Evolutionary conservation across 1,140 invertebrate species (phyloP), one percentile per base, ranked within the genome.

Genomic region (Euschistus heros): DNA sequence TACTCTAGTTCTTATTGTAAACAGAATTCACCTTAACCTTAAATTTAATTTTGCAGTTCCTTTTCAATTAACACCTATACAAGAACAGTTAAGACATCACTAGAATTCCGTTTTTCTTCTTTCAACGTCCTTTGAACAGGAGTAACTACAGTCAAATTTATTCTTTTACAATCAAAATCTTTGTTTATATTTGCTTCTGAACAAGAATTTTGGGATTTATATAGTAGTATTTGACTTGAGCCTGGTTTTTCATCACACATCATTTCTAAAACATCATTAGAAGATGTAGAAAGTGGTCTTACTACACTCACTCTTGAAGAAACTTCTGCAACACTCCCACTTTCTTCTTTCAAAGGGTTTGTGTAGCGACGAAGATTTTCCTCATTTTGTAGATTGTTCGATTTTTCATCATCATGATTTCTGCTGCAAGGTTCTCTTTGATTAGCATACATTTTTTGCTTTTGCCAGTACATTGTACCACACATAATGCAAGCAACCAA

Each of bases 321-420:
- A n/a, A 68, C 44, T 17, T 71, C 69, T 22, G 55, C 67, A 10
- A 68, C 47, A 61, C 68, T 69, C 2, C 66, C 62, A 69, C 74
- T 70, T 14, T 69, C 69, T 18, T 71, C 82, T 68, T 83, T 84
- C 15, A 84, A 69, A 0, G 82, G 81, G 71, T 83, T 84, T 15
- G 82, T 78, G 71, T 83, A 84, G 79, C 80, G 84, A 44, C 89
- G 80, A 24, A 92, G 77, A 71, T 93, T 92, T 74, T 94, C 89
- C 73, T 93, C 90, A 74, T 92, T 92, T 73, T 92, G 89, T 50
- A 92, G 76, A 73, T 93, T 93, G 71, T 92, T 92, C 0, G 87
- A 89, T 72, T 92, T 91, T 70, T 92, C 89, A 74, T 91, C 87
- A 70, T 88, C 86, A 68, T 86, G 84, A 15, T 86, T 67, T 26